Evolutionary conservation across 2,888 invertebrate genomes (phyloP), one percentile per base, ranked within the genome.

Genomic region (Sclerodermus sp.): DNA sequence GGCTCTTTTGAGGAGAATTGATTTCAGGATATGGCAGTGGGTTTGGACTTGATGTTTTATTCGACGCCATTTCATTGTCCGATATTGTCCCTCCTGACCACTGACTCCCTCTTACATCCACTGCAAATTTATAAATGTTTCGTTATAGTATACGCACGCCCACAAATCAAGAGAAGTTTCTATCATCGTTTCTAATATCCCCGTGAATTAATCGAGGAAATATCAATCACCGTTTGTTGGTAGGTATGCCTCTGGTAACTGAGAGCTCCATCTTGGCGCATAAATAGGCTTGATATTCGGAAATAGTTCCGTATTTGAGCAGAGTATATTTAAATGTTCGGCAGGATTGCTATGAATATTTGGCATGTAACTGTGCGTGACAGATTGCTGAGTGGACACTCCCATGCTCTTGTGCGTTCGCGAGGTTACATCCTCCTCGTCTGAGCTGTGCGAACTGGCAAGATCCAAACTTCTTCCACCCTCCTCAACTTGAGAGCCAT

Each of bases 381-480:
- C 66, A 1, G 72, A 67, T 38, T 74, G 73, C 42, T 77, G 77
- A 9, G 76, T 73, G 12, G 76, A 68, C 0, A 77, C 76, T 8
- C 75, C 76, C 64, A 73, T 74, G 36, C 66, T 74, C 45, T 76
- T 74, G 52, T 74, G 76, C 38, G 68, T 67, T 29, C 75, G 76
- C 10, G 77, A 69, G 10, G 82, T 81, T 56, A 85, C 83, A 46
- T 74, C 76, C 12, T 86, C 86, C 60, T 96, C 96, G 70, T 96
- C 96, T 42, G 94, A 95, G 9, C 94, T 94, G 80, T 96, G 96
- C 73, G 95, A 95, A 42, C 96, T 96, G 12, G 96, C 96, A 43
- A 96, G 83, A 68, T 96, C 96, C 53, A 96, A 81, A 67, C 91
- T 91, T 34, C 91, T 84, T 1, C 90, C 91, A 65, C 83, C 83